These are phyloP conservation scores for Probaryconus sp. DNA, from an alignment of 1,140 invertebrate species.

Conservation along the genomic window DNA sequence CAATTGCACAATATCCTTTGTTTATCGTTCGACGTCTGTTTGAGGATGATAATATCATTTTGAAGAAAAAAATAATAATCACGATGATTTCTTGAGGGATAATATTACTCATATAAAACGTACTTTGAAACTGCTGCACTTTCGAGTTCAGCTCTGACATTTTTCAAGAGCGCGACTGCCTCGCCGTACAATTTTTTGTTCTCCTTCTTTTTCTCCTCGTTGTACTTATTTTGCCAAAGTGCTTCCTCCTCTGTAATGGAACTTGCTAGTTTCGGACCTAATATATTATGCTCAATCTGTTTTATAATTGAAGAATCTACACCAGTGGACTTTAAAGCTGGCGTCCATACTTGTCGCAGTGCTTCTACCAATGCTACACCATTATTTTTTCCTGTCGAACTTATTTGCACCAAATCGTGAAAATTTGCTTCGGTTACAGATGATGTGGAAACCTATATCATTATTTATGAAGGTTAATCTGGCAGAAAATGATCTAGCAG, in stretches of 20 bases:
- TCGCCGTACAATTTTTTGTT: constrained; percentile 67
- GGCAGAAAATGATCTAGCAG: no score
- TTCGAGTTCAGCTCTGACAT: constrained; percentile 71
- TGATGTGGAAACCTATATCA: constrained; percentile 61
- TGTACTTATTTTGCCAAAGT: constrained; percentile 65
- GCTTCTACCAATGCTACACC: constrained; percentile 66
- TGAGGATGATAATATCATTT: no score
- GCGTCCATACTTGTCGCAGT: constrained; percentile 73
- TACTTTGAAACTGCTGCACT: constrained; percentile 69
- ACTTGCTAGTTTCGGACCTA: constrained; percentile 62
- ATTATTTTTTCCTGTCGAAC: constrained; percentile 68
- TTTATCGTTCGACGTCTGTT: background rate
- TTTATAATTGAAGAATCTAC: constrained; percentile 64
- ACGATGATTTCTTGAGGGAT: background rate
- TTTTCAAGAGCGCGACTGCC: constrained; percentile 63
- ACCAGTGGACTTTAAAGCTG: constrained; percentile 67
- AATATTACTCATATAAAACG: constrained; percentile 12
- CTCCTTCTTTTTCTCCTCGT: constrained; percentile 61
- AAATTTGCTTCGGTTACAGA: constrained; percentile 72
- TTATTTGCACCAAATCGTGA: constrained; percentile 72
- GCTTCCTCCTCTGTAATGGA: constrained; percentile 70
- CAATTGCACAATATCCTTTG: no score
- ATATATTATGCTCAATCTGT: constrained; percentile 71
- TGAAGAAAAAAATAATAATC: background rate
- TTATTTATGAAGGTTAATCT: constrained; percentile 9